Evolutionary conservation across 2,113 vertebrate genomes (phyloP).

Genomic region (Climacteris rufus): DNA sequence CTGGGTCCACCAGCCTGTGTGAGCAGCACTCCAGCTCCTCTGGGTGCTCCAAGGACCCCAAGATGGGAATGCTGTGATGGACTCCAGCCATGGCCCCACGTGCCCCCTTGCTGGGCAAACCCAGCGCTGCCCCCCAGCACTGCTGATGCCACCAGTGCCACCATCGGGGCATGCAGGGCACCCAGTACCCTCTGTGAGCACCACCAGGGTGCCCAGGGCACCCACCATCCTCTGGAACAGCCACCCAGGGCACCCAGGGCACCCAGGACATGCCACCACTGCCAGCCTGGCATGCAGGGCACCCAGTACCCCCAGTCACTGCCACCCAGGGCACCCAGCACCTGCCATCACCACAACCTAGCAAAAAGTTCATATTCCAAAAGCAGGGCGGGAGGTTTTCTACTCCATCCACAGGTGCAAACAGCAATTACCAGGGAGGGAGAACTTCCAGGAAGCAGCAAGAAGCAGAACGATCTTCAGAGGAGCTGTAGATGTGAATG

Average conservation of each 20-base stretch:
- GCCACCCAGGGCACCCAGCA: accelerated
- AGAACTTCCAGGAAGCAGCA: background rate
- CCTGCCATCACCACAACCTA: background rate
- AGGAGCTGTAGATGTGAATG: background rate
- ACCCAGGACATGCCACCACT: background rate
- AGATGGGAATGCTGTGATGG: background rate
- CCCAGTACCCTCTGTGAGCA: background rate
- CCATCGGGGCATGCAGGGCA: accelerated
- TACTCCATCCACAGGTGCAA: background rate
- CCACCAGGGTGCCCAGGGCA: background rate
- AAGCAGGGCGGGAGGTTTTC: background rate
- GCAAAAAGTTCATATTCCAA: background rate
- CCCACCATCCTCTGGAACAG: background rate
- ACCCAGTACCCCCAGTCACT: background rate
- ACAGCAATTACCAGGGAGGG: background rate
- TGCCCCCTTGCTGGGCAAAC: accelerated
- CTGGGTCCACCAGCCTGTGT: background rate
- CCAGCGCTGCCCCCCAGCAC: background rate
- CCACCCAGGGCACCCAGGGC: too few relatives aligned
- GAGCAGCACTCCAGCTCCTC: background rate
- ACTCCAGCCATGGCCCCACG: background rate
- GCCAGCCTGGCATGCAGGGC: background rate
- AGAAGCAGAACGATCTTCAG: background rate
- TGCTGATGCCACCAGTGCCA: background rate
- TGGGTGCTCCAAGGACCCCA: accelerated